These are phyloP conservation scores for Rattus rattus DNA, from an alignment of 2,113 vertebrate genomes.

Conservation along the genomic window DNA sequence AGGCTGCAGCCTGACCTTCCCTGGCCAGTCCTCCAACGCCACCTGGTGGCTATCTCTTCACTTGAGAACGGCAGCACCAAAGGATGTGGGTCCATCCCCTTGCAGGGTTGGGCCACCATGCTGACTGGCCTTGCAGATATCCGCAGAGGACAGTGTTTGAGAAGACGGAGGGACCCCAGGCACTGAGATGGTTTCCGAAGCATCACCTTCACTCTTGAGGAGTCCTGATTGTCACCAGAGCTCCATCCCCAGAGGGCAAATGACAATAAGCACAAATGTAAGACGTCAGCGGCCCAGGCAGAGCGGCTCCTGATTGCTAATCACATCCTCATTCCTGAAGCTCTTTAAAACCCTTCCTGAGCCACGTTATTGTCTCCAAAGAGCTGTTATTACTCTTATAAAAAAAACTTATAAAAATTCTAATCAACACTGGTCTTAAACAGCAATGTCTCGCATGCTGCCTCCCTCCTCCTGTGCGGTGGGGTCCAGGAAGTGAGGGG, in stretches of 20 bases:
- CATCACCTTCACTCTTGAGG: not conserved
- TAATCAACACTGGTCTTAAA: conserved; percentile 77
- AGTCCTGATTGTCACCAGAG: not conserved
- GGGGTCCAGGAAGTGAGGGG: not conserved
- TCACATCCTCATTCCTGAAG: conserved; percentile 66
- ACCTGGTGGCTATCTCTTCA: conserved; percentile 2
- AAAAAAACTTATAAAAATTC: conserved; percentile 74
- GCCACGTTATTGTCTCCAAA: conserved; percentile 71
- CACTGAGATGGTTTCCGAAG: not conserved
- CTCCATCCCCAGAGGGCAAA: conserved; percentile 36
- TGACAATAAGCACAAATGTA: not conserved
- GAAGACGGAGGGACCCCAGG: not conserved
- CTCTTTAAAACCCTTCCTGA: conserved; percentile 75
- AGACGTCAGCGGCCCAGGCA: not conserved
- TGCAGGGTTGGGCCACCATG: accelerated
- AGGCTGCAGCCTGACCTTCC: accelerated
- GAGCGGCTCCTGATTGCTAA: conserved; percentile 67
- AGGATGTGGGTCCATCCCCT: accelerated
- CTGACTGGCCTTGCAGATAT: accelerated
- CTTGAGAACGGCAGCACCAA: accelerated
- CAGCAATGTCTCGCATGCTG: conserved; percentile 35
- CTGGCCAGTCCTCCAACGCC: conserved; percentile 53
- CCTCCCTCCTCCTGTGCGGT: not conserved
- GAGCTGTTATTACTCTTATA: conserved; percentile 65
- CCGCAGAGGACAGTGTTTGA: accelerated